These are phyloP conservation scores for Pteruthius melanotis DNA, from an alignment of 2,113 vertebrate genomes.

Conservation along the genomic window DNA sequence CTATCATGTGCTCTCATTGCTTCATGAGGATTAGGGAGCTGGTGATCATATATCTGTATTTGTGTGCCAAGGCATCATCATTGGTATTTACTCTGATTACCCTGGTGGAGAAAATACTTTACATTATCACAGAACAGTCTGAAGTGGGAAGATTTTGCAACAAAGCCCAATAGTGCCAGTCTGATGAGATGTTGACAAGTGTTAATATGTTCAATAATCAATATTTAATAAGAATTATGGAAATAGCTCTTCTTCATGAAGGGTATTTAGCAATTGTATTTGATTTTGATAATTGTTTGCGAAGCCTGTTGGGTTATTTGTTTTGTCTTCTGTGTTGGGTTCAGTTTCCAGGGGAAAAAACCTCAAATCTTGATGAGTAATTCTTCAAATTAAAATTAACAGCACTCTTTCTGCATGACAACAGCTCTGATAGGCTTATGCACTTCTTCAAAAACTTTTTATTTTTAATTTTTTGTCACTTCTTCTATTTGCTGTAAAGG, in stretches of 20 bases:
- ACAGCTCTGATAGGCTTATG: background rate
- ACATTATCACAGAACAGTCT: background rate
- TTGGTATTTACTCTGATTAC: background rate
- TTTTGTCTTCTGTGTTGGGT: background rate
- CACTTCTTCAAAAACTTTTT: background rate
- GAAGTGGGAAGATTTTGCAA: background rate
- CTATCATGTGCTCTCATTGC: background rate
- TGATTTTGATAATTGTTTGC: background rate
- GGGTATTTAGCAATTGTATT: background rate
- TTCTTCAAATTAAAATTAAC: background rate
- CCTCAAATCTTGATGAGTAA: background rate
- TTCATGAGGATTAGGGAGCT: background rate
- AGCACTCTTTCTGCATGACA: background rate
- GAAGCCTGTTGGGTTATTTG: background rate
- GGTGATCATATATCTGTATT: background rate
- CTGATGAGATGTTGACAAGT: background rate
- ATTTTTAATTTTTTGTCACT: background rate
- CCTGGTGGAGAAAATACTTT: background rate
- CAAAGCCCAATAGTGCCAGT: background rate
- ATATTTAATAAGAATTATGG: slow-evolving; percentile 29
- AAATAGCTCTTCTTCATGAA: background rate
- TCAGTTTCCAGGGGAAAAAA: background rate
- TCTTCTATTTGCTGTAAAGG: background rate
- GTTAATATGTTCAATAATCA: slow-evolving; percentile 2
- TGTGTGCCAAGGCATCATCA: background rate